Base-by-base conservation (phyloP, 2,888 invertebrate species). In the Oscheius sp. region DNA sequence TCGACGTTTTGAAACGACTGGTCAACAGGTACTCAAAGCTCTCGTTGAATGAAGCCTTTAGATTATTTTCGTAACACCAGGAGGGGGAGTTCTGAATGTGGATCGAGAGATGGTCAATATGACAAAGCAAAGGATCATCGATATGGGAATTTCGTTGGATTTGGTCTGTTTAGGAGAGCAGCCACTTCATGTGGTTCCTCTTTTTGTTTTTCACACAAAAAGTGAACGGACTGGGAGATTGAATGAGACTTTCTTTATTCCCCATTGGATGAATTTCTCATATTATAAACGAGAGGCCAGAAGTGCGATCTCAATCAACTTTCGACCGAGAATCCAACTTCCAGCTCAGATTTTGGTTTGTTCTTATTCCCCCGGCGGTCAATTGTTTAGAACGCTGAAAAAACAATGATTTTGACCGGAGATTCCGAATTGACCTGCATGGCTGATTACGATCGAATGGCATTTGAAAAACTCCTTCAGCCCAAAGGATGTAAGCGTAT, bases 31-130 rank as follows among this genome's bases (percentile, higher is more conserved):
- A 33, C n/a, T 34, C 23, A 3, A 17, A 8, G 3, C 10, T 34
- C 20, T 55, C 15, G 4, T 55, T 27, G 31, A 29, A 53, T 12
- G 8, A 46, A 23, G 2, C 15, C 42, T 55, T 55, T 55, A 80
- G 76, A 95, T 95, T 64, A 95, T 98, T 8, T 96, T 98, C 0
- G 93, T 99, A 67, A 97, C 97, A 1, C 97, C 98, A 0, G 97
- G 97, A 0, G 95, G 96, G 5, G 98, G 98, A 0, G 96, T 99
- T 0, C 98, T 97, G 88, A 96, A 97, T 88, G 98, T 98, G 1
- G 96, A 98, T 87, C 90, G 96, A 71, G 95, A 96, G 88, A 89
- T 98, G 27, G 96, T 96, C 0, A 96, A 96, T 87, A 94, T 98
- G 27, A 98, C 98, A 0, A 98, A 98, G 88, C 97, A 98, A 88